phyloP scores from a whole-genome alignment of 2,888 invertebrate species.

The Philopedon plagiatum region DNA sequence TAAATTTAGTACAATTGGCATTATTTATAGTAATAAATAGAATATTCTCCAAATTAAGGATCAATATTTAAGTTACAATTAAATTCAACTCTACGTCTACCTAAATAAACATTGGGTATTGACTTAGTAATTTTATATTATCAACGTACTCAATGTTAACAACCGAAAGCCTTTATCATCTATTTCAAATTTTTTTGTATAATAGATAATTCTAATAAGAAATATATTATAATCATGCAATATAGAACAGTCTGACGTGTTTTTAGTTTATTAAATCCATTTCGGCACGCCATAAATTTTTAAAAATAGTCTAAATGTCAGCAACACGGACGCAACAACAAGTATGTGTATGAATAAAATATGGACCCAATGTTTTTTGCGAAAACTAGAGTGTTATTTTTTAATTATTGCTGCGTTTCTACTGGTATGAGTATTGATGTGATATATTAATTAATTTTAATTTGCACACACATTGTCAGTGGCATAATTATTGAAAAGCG shows the following conservation, averaged over 20 bases:
- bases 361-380: not conserved
- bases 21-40: too few relatives aligned
- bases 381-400: not conserved
- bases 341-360: constrained; percentile 8
- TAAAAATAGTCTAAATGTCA: constrained; percentile 8
- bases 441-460: not conserved
- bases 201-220: not conserved
- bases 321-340: not conserved
- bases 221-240: constrained; percentile 3
- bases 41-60: too few relatives aligned
- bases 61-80: too few relatives aligned
- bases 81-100: too few relatives aligned
- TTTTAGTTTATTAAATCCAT: not conserved
- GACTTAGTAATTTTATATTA: too few relatives aligned
- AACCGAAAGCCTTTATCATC: too few relatives aligned
- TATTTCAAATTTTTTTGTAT: not conserved
- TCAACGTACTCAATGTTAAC: too few relatives aligned
- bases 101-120: too few relatives aligned
- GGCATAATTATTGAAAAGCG: too few relatives aligned
- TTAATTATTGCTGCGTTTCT: not conserved
- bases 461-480: not conserved
- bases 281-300: constrained; percentile 8
- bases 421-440: not conserved
- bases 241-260: not conserved
- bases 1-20: too few relatives aligned